phyloP scores from a whole-genome alignment of 2,797 vertebrate species.

The Cyprinella venusta region DNA sequence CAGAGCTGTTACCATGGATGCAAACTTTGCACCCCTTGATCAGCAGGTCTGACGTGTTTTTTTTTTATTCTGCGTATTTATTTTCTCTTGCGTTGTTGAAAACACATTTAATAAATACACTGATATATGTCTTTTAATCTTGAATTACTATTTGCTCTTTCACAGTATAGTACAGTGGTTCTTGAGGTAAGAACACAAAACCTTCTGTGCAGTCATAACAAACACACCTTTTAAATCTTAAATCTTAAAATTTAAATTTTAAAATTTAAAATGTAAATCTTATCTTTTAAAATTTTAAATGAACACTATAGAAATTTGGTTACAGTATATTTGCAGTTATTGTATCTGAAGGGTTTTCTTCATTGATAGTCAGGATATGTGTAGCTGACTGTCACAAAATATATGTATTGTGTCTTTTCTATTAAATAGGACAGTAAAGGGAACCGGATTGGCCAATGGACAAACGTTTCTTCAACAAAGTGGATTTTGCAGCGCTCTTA shows the following conservation, averaged over 20 bases:
- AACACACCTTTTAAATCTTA: neutral
- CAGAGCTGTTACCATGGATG: constrained; percentile 81
- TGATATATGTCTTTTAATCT: neutral
- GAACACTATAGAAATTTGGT: neutral
- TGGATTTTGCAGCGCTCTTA: neutral
- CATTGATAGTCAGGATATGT: neutral
- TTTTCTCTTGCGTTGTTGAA: neutral
- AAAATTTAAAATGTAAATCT: no score
- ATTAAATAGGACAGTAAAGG: neutral
- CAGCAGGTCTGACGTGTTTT: constrained; percentile 65
- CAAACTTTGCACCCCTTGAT: constrained; percentile 68
- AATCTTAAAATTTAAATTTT: neutral
- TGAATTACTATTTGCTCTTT: constrained; percentile 3
- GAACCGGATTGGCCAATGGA: neutral
- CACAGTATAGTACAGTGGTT: constrained; percentile 65
- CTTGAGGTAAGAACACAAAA: constrained; percentile 65
- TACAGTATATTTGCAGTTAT: neutral
- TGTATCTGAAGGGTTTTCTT: neutral
- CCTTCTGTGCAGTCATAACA: neutral
- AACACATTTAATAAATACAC: no score
- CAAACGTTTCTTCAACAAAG: neutral
- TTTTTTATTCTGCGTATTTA: neutral
- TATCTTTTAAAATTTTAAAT: neutral
- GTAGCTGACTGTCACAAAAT: neutral
- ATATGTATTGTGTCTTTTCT: neutral